Base-by-base conservation (phyloP, 2,797 vertebrate genomes). In the Masticophis lateralis region DNA sequence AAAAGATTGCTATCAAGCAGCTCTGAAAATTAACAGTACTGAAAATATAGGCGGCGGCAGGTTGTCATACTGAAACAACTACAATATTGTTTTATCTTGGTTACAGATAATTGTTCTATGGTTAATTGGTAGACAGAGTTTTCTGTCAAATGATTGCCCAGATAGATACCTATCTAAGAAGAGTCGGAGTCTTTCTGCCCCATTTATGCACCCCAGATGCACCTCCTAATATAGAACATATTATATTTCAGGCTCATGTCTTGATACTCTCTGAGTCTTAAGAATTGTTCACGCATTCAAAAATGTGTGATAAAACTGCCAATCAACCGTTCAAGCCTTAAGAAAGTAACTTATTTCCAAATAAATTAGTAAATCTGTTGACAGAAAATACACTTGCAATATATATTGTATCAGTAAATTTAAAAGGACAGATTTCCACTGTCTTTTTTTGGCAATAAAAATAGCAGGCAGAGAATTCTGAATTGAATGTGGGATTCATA, bases 1-100 rank as follows among this genome's bases (percentile, higher is more conserved):
- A 94, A 96, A 96, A 94, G 8, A 88, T 0, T 57, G 53, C 91
- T 61, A 43, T 92, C 88, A 87, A 94, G 95, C 93, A 79, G n/a
- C 53, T 94, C 55, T 90, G 56, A 53, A 93, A 69, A 92, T 87
- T 91, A 88, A 94, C 32, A 60, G 87, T 87, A 94, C 92, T 32
- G 32, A 83, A 94, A 94, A 93, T 32, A 95, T 9, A 83, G 25
- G 91, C 93, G 92, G 53, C 43, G 94, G 57, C 28, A 95, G 88
- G 88, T 94, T n/a, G 59, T 89, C 92, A 60, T 79, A 83, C 86
- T 53, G 57, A 93, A 95, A 92, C 5, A 93, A 92, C n/a, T 57
- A 59, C 2, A 83, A 92, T 90, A 86, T 89, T 91, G 60, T 88
- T 93, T 60, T 79, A 95, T 93, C 57, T 93, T 93, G 88, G 60